phyloP scores from a whole-genome alignment of 2,888 invertebrate genomes.

The Lysandra coridon region DNA sequence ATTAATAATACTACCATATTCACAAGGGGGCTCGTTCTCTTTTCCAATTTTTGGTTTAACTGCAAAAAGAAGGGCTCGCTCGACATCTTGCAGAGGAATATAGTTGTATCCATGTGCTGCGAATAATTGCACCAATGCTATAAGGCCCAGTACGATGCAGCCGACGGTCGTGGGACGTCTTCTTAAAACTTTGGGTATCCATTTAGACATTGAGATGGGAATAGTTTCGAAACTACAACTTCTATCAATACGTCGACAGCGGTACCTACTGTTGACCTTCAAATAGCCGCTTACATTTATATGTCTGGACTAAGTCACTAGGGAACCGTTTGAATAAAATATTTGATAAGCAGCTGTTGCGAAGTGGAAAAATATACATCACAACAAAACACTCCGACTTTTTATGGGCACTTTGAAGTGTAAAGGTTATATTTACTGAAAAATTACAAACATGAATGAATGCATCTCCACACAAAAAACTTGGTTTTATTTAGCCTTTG shows the following conservation, averaged over 20 bases:
- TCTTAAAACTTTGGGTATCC: constrained; percentile 51
- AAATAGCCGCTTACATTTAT: background rate
- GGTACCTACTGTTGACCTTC: background rate
- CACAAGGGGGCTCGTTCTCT: constrained; percentile 52
- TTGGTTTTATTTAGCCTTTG: too few species aligned
- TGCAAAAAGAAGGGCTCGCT: constrained; percentile 49
- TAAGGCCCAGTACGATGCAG: constrained; percentile 45
- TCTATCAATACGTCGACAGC: background rate
- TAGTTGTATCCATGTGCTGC: constrained; percentile 48
- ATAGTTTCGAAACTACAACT: background rate
- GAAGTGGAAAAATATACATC: background rate
- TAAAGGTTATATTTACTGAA: background rate
- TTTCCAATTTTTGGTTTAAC: constrained; percentile 48
- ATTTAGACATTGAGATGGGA: constrained; percentile 54
- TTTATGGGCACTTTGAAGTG: background rate
- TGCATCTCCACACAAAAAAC: background rate
- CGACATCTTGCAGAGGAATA: constrained; percentile 50
- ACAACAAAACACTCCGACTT: background rate
- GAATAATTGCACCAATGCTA: constrained; percentile 53
- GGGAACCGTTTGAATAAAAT: constrained; percentile 24
- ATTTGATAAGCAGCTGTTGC: constrained; percentile 13
- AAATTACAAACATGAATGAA: background rate
- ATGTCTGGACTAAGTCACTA: constrained; percentile 4
- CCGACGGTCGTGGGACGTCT: constrained; percentile 50
- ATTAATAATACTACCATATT: constrained; percentile 56